Evolutionary conservation across 1,140 invertebrate species (phyloP).

Genomic region (Apis florea): DNA sequence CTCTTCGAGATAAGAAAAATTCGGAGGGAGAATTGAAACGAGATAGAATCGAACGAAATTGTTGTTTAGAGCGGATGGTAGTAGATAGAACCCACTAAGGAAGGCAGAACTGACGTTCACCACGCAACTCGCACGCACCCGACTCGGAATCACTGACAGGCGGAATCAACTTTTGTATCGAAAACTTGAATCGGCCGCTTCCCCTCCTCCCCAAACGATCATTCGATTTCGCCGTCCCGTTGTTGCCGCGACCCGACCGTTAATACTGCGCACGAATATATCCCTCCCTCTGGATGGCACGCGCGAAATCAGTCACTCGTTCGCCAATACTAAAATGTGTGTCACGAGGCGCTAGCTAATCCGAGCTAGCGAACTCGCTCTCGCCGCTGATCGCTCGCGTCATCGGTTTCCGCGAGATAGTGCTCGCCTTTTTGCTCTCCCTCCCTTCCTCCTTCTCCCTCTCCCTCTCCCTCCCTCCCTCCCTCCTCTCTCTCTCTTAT

Average conservation of each 20-base stretch:
- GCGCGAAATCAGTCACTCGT: constrained; percentile 12
- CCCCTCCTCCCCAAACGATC: not conserved
- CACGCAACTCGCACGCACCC: no score
- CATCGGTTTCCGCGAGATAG: not conserved
- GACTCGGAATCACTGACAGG: not conserved
- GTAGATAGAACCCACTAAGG: no score
- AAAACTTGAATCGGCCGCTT: no score
- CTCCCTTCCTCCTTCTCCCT: not conserved
- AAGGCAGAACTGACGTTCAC: no score
- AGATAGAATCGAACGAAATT: no score
- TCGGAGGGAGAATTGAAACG: no score
- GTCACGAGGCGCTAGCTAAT: constrained; percentile 11
- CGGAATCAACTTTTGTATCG: no score
- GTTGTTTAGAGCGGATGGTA: no score
- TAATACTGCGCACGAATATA: not conserved
- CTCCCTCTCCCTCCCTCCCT: no score
- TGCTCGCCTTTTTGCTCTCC: no score
- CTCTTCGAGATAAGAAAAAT: no score
- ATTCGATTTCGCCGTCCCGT: not conserved
- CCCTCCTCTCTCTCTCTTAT: not conserved
- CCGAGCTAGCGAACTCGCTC: not conserved
- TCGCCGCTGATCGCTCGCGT: not conserved
- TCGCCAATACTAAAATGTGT: not conserved
- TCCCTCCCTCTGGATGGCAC: not conserved
- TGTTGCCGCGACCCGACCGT: not conserved